These are phyloP conservation scores for Ischnura elegans DNA, from an alignment of 2,888 invertebrate species.

Conservation along the genomic window DNA sequence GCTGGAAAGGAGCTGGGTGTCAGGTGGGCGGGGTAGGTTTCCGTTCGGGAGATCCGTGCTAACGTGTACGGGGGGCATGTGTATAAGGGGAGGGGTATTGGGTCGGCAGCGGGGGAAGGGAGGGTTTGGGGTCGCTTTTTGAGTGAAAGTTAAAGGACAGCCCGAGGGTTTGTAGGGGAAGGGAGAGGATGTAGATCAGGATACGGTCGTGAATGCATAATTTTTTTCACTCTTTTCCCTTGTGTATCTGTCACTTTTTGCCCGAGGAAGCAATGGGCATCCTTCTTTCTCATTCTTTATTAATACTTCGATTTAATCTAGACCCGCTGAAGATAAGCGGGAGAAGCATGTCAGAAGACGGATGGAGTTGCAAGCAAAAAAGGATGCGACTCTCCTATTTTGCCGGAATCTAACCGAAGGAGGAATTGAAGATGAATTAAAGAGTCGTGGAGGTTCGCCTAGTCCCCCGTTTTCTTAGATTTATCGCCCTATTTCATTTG, in stretches of 20 bases:
- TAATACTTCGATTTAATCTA: slow-evolving; percentile 58
- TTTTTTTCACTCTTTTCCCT: background rate
- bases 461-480: background rate
- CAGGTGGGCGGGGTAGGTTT: background rate
- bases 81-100: background rate
- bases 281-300: slow-evolving; percentile 42
- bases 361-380: slow-evolving; percentile 14
- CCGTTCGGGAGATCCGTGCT: background rate
- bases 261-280: background rate
- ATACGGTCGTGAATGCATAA: slow-evolving; percentile 45
- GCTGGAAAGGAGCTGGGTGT: slow-evolving; percentile 25
- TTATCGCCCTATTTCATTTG: too few species aligned
- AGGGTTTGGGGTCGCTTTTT: slow-evolving; percentile 23
- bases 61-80: too few species aligned
- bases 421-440: background rate
- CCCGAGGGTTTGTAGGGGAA: background rate
- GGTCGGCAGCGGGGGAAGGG: background rate
- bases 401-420: background rate
- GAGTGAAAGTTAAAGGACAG: slow-evolving; percentile 60
- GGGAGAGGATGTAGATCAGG: slow-evolving; percentile 36
- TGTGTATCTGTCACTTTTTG: slow-evolving; percentile 5
- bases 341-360: slow-evolving; percentile 20
- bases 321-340: background rate
- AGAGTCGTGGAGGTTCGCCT: background rate
- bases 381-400: background rate